Evolutionary conservation across 1,140 invertebrate species (phyloP).

Genomic region (Marisa cornuarietis): DNA sequence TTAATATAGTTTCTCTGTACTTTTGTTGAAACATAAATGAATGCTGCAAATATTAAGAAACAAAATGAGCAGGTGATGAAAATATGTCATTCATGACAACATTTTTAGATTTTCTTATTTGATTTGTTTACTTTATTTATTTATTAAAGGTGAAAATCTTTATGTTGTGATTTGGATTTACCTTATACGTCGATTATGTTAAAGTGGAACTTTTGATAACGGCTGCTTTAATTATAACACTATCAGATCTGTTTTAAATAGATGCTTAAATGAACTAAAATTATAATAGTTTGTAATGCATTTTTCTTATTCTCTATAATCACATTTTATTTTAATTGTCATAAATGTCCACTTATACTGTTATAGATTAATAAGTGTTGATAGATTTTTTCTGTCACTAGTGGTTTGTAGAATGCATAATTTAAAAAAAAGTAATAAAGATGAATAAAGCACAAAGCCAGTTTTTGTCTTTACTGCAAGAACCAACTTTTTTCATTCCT

Average conservation of each 20-base stretch:
- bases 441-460: no score
- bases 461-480: background rate
- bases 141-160: background rate
- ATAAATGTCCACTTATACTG: background rate
- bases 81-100: background rate
- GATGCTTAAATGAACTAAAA: background rate
- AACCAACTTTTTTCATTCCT: background rate
- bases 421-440: background rate
- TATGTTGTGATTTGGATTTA: background rate
- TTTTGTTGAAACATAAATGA: background rate
- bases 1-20: background rate
- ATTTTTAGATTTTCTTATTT: background rate
- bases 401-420: background rate
- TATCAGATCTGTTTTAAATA: background rate
- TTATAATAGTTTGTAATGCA: background rate
- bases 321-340: background rate
- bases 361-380: background rate
- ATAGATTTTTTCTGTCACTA: no score
- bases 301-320: background rate
- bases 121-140: background rate
- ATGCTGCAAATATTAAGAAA: background rate
- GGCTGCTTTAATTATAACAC: background rate
- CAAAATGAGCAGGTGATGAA: background rate
- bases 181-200: background rate
- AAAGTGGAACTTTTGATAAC: background rate